A percentile compares a stretch with the other conserved stretches of the same genome.
Conservation (phyloP, 2,888 invertebrate genomes). For the Hanleya hanleyi region DNA sequence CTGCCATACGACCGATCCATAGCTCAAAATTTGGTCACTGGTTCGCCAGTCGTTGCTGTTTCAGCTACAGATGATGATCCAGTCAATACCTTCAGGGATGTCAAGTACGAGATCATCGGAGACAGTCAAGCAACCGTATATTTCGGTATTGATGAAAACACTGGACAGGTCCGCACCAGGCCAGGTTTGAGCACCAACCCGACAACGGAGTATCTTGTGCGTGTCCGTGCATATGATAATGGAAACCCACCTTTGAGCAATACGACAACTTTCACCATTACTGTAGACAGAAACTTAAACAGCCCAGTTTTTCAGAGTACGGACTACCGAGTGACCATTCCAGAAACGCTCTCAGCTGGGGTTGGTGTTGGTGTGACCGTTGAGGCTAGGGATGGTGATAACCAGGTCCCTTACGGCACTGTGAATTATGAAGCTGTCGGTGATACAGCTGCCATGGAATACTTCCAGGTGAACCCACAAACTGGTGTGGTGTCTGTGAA, state of each 20-base stretch:
- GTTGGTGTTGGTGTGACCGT: slow-evolving; percentile 40
- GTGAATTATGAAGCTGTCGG: slow-evolving; percentile 38
- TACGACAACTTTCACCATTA: slow-evolving; percentile 36
- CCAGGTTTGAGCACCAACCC: background rate
- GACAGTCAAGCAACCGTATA: slow-evolving; percentile 60
- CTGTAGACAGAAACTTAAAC: slow-evolving; percentile 48
- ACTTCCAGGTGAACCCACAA: slow-evolving; percentile 31
- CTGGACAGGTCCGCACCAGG: slow-evolving; percentile 40
- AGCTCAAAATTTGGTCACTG: slow-evolving; percentile 40
- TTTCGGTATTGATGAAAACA: slow-evolving; percentile 49
- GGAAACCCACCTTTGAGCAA: slow-evolving; percentile 43
- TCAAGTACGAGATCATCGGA: slow-evolving; percentile 62
- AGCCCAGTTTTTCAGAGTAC: slow-evolving; percentile 39
- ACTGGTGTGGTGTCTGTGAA: slow-evolving; percentile 21
- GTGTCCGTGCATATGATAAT: slow-evolving; percentile 54
- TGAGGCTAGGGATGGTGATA: slow-evolving; percentile 48
- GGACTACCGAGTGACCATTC: slow-evolving; percentile 38
- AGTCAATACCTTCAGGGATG: slow-evolving; percentile 50
- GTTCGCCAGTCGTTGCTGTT: slow-evolving; percentile 47
- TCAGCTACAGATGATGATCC: slow-evolving; percentile 50
- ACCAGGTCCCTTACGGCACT: slow-evolving; percentile 44
- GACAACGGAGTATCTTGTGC: background rate
- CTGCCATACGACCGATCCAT: slow-evolving; percentile 48
- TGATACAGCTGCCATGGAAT: slow-evolving; percentile 30
- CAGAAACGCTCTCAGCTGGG: slow-evolving; percentile 46